Base-by-base conservation (phyloP, 2,888 invertebrate species). In the Deilephila elpenor region DNA sequence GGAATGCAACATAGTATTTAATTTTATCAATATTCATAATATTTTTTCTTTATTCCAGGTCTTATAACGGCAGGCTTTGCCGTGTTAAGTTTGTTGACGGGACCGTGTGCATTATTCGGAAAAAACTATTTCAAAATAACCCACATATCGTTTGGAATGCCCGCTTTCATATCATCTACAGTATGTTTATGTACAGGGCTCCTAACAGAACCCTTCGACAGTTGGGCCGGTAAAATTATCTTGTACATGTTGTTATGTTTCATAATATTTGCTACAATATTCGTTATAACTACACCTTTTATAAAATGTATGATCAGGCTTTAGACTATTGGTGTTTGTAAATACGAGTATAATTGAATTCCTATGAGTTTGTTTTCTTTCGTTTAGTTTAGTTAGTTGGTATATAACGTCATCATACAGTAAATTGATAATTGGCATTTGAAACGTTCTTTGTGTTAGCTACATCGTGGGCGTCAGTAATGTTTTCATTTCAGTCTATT, bases 81-180 rank as follows among this genome's bases (percentile, higher is more conserved):
- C 5, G 73, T 79, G 53, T 4, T 81, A 19, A 76, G 78, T 44
- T 77, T 83, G 53, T 0, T 84, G 25, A 74, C 76, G 19, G 87
- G 90, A 1, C 76, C 82, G 0, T 77, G 78, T 32, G 80, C 81
- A 2, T 73, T 81, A 56, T 74, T 75, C 14, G 51, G 60, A 34
- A 73, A 62, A 59, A 71, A 25, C 8, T 74, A 75, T 74, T 61
- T 80, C 7, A 78, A 81, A 74, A 73, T 83, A 4, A 5, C 81
- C 0, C 90, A 91, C 74, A 74, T 85, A 71, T 59, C 77, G 7
- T 75, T 87, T 53, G 91, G 89, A n/a, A 79, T 89, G 53, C 75
- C 80, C 7, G 79, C 89, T 3, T 90, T 89, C 74, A 29, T 86
- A 5, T 29, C 80, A 75, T 87, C 90, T 32, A 83, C 88, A 6